Base-by-base conservation (phyloP, 1,140 invertebrate species). In the Drosophila bocki region DNA sequence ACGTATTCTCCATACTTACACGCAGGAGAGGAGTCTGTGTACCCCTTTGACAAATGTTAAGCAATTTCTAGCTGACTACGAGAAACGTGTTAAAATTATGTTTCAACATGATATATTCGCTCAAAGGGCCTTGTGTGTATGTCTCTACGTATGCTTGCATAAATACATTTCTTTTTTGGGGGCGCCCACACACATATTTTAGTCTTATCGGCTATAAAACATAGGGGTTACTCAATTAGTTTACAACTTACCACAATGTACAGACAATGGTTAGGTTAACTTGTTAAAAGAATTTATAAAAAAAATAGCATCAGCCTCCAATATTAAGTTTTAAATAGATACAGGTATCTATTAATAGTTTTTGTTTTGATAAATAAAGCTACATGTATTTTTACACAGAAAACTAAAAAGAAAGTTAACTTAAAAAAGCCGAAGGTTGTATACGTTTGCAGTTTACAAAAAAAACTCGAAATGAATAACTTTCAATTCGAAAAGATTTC, bases 51-150 rank as follows among this genome's bases (percentile, higher is more conserved):
- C 39, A 80, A 80, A 78, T 84, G 63, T 61, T 80, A 44, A 41
- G 77, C 82, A 78, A 80, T 80, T 69, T 77, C 22, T 41, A 69
- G 75, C 79, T 65, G 61, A 64, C 56, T 50, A 57, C 60, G 45
- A 50, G 56, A 79, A 80, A 78, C 70, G 72, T 59, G 78, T 58
- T 78, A 81, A 85, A 85, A 75, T 71, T 78, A 81, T 85, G 75
- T 81, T 86, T 65, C 69, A 69, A 79, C 70, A 85, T 75, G 41
- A 29, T 64, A 35, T 63, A 72, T 54, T 41, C 29, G 68, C 35
- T 15, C 7, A 47, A 17, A 6, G 53, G 53, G 51, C 17, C 19
- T 13, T 35, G 32, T 53, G 2, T 3, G 3, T 60, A 42, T 17
- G 22, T 59, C 15, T 48, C 15, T 42, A 44, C 22, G 7, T 69